phyloP scores from a whole-genome alignment of 2,113 vertebrate genomes.

The Ageneiosus marmoratus region DNA sequence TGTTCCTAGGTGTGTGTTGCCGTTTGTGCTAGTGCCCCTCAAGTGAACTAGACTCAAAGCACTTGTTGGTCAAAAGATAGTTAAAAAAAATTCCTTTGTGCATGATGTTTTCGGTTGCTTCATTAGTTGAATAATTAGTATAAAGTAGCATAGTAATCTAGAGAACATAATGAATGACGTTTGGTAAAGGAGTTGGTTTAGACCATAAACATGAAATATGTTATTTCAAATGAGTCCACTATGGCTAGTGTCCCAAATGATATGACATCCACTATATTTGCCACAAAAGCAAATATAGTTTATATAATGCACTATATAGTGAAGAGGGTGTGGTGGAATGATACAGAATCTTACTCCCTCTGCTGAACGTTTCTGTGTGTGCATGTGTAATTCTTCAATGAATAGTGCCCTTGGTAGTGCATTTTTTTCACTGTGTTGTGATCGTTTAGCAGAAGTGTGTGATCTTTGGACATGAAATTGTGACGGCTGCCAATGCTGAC shows the following conservation, averaged over 20 bases:
- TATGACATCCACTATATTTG: background rate
- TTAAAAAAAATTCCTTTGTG: no score
- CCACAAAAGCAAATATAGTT: background rate
- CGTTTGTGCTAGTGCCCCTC: no score
- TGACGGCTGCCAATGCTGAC: constrained; percentile 33
- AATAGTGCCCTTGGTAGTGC: background rate
- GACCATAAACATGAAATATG: background rate
- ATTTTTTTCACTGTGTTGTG: background rate
- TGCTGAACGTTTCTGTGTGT: constrained; percentile 9
- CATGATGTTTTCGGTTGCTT: no score
- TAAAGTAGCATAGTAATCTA: background rate
- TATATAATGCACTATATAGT: background rate
- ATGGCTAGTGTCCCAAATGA: background rate
- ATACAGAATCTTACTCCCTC: constrained; percentile 20
- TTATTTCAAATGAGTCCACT: background rate
- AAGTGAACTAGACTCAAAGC: no score
- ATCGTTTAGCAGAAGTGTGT: constrained; percentile 28
- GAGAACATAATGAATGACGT: background rate
- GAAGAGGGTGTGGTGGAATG: constrained; percentile 1
- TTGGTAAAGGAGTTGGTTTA: background rate
- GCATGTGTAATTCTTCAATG: background rate
- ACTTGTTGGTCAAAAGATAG: no score
- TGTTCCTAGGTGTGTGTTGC: no score
- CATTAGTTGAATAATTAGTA: background rate
- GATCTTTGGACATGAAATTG: constrained; percentile 26